Conservation (phyloP, 2,888 invertebrate genomes). For the Linyphia triangularis region DNA sequence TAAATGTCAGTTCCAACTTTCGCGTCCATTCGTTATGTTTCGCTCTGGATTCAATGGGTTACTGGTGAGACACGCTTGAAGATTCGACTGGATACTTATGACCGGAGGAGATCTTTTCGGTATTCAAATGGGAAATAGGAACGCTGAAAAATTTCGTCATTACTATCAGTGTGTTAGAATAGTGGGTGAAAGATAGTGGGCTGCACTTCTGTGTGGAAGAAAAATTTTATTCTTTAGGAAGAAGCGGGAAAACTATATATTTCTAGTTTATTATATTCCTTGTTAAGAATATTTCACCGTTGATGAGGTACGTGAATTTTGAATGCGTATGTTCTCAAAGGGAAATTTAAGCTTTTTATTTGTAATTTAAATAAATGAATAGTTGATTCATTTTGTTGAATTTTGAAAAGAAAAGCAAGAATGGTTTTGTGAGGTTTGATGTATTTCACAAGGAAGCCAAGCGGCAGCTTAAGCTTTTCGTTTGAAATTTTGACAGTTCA, state of each 20-base stretch:
- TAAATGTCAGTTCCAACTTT: slow-evolving; percentile 62
- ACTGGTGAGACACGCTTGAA: background rate
- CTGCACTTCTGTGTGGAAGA: background rate
- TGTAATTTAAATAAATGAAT: no score
- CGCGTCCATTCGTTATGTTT: slow-evolving; percentile 30
- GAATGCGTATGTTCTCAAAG: no score
- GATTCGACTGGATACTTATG: slow-evolving; percentile 35
- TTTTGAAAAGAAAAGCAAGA: no score
- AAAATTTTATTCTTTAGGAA: background rate
- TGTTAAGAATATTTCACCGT: no score
- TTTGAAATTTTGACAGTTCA: no score
- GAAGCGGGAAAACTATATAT: background rate
- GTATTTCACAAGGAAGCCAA: no score
- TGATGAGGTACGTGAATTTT: no score
- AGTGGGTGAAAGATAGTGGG: background rate
- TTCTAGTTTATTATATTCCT: background rate
- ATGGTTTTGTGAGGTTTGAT: no score
- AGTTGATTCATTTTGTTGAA: no score
- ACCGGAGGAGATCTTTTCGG: background rate
- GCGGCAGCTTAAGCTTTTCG: no score
- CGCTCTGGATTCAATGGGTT: slow-evolving; percentile 11
- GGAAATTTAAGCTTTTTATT: no score
- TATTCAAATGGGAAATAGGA: slow-evolving; percentile 4
- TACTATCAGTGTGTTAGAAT: slow-evolving; percentile 3
- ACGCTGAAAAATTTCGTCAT: slow-evolving; percentile 28